Conservation (phyloP, 1,140 invertebrate genomes). For the Neodiprion lecontei region DNA sequence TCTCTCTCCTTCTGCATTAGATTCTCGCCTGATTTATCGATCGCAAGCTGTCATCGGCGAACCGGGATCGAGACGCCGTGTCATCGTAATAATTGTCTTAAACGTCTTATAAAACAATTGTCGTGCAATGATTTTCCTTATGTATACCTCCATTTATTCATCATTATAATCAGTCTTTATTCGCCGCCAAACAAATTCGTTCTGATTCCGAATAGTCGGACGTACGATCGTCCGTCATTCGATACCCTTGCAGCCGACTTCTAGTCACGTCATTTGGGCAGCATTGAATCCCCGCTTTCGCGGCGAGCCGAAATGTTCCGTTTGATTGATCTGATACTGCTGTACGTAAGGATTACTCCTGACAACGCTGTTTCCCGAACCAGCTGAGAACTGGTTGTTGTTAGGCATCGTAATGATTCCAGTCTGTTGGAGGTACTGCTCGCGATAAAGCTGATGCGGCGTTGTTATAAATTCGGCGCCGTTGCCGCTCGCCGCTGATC, state of each 20-base stretch:
- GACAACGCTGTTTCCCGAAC: constrained; percentile 41
- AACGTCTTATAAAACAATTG: too few species aligned
- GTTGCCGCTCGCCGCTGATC: constrained; percentile 34
- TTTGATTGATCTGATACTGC: constrained; percentile 50
- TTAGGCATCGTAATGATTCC: constrained; percentile 42
- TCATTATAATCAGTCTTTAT: not conserved
- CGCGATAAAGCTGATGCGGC: constrained; percentile 47
- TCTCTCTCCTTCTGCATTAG: too few species aligned
- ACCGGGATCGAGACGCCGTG: too few species aligned
- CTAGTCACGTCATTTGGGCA: constrained; percentile 58
- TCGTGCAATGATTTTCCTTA: too few species aligned
- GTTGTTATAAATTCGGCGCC: constrained; percentile 40
- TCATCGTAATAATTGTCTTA: too few species aligned
- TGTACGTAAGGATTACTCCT: constrained; percentile 53
- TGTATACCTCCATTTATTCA: too few species aligned
- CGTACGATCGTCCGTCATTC: not conserved
- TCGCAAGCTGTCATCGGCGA: too few species aligned
- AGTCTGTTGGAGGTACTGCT: constrained; percentile 55
- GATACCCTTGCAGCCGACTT: not conserved
- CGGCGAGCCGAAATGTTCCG: constrained; percentile 40
- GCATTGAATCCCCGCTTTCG: constrained; percentile 49
- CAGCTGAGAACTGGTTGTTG: constrained; percentile 36
- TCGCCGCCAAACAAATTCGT: not conserved
- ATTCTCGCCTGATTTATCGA: too few species aligned
- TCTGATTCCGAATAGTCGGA: not conserved